Percentiles rank a stretch among this genome's conserved stretches.
Evolutionary conservation across 2,888 invertebrate genomes (phyloP).

Genomic region (Cosmia trapezina): DNA sequence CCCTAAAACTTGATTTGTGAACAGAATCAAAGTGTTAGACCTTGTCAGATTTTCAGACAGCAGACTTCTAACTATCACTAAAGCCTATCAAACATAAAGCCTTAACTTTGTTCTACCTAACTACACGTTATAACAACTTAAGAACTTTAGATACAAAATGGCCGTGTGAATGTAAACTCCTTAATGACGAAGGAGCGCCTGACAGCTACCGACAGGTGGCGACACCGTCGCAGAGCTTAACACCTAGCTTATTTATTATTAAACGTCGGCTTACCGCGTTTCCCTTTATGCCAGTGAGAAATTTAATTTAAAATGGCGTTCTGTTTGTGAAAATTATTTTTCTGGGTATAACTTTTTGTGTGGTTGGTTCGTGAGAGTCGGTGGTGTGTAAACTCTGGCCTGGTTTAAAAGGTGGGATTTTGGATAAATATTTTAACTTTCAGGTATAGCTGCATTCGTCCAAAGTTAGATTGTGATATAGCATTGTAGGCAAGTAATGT

Average conservation of each 20-base stretch:
- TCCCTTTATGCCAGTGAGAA: conserved; percentile 46
- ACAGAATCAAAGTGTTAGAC: background rate
- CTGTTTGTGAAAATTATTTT: conserved; percentile 31
- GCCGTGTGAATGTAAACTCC: conserved; percentile 20
- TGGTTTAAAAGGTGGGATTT: conserved; percentile 6
- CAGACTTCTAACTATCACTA: background rate
- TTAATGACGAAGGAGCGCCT: conserved; percentile 27
- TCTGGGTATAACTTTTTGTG: conserved; percentile 20
- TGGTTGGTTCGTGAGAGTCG: conserved; percentile 1
- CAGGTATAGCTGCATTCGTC: background rate
- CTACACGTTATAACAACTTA: conserved; percentile 16
- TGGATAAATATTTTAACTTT: conserved; percentile 1
- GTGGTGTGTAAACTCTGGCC: background rate
- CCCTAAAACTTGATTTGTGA: background rate
- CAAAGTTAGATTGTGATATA: background rate
- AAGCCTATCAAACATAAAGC: conserved; percentile 15
- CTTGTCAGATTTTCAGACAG: background rate
- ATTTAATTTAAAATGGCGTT: conserved; percentile 49
- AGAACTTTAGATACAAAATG: conserved; percentile 19
- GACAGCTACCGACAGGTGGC: conserved; percentile 42
- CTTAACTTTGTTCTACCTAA: conserved; percentile 18
- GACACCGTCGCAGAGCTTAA: conserved; percentile 33
- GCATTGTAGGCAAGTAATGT: too few species aligned
- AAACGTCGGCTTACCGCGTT: conserved; percentile 55
- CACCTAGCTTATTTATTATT: conserved; percentile 60